Evolutionary conservation across 1,140 invertebrate genomes (phyloP), one percentile per base, ranked within the genome.

Genomic region (Ectropis grisescens): DNA sequence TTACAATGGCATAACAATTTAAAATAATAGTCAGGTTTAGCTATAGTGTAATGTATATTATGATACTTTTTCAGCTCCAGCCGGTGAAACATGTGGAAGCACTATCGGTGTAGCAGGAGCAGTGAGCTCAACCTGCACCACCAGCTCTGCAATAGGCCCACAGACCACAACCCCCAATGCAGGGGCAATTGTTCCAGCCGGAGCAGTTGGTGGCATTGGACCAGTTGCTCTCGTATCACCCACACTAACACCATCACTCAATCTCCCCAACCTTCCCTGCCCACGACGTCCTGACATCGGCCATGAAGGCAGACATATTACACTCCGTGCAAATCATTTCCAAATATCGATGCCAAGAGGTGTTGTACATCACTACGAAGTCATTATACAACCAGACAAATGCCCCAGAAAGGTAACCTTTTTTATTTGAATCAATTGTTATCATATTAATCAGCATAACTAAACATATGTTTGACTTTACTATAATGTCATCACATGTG

Each of bases 341-440:
- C 96, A 98, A 89, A 98, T 99, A 62, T 90, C 94, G 23, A 99
- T 99, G 93, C 98, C 98, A 10, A 88, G 96, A 59, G 97, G 97
- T 19, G 98, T 91, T 84, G 96, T 99, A 11, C 96, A 98, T 84
- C 98, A 99, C 78, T 99, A 99, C 82, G 96, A 98, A 79, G 95
- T 99, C 29, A 96, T 94, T 68, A 99, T 99, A 62, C 95, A 97
- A 61, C 98, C 98, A 13, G 98, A 99, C 79, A 99, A 99, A 84
- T 99, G 98, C 84, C 98, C 98, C 29, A 85, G 98, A 43, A 97
- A 99, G 87, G 96, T 97, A 37, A n/a, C n/a, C n/a, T n/a, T n/a
- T n/a, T n/a, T n/a, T n/a, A n/a, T n/a, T n/a, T n/a, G n/a, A n/a
- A n/a, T n/a, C n/a, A n/a, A n/a, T n/a, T n/a, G n/a, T n/a, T n/a